These are phyloP conservation scores for Linurgus olivaceus DNA, from an alignment of 2,797 vertebrate species.

Conservation along the genomic window DNA sequence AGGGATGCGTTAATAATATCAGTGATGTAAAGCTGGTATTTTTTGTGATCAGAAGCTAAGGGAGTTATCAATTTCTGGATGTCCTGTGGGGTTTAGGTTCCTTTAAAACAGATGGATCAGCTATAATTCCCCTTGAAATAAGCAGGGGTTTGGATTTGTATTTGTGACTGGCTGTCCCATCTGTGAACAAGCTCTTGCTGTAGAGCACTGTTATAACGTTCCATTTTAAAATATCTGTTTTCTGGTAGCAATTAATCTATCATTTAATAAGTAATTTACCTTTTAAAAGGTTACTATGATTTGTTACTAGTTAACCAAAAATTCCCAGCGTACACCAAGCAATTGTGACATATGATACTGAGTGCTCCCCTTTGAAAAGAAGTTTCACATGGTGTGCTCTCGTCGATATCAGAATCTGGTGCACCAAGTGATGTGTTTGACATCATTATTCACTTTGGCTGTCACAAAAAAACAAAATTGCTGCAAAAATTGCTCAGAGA, in stretches of 20 bases:
- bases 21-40: not conserved
- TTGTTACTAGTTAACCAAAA: conserved; percentile 60
- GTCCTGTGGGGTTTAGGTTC: not conserved
- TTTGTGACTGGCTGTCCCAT: not conserved
- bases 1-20: conserved; percentile 28
- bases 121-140: not conserved
- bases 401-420: not conserved
- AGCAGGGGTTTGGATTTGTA: not conserved
- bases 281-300: conserved; percentile 35
- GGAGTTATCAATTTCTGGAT: not conserved
- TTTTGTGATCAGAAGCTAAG: not conserved
- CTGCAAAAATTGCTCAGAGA: conserved; percentile 5
- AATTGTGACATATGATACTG: not conserved
- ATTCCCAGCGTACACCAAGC: not conserved
- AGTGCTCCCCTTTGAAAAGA: not conserved
- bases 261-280: conserved; percentile 45
- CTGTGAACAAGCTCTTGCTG: not conserved
- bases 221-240: not conserved
- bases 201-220: not conserved
- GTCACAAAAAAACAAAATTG: not conserved
- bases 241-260: not conserved
- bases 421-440: not conserved
- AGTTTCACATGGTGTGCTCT: not conserved
- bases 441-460: not conserved
- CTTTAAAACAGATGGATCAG: not conserved